Percentiles rank a stretch among this genome's conserved stretches.
phyloP scores from a whole-genome alignment of 2,797 vertebrate species.

The Phaenicophaeus curvirostris region DNA sequence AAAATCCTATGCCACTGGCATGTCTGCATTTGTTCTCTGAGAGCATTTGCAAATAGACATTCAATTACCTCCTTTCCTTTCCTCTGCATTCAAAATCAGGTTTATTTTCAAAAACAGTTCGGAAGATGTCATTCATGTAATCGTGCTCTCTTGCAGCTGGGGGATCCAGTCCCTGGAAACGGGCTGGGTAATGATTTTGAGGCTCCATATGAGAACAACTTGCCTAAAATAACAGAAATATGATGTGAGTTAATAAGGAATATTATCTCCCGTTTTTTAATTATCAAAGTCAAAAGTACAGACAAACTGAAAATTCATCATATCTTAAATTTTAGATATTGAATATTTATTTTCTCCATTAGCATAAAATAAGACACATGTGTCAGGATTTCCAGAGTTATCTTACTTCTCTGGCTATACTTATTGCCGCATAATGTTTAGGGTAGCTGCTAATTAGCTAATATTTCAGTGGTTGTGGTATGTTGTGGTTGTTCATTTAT shows the following conservation, averaged over 20 bases:
- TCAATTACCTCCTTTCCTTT: neutral
- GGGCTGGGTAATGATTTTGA: neutral
- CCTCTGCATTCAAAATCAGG: neutral
- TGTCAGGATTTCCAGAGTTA: neutral
- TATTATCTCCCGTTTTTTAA: neutral
- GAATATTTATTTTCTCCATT: neutral
- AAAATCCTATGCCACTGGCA: rapidly evolving
- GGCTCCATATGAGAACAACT: rapidly evolving
- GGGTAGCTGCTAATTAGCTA: neutral
- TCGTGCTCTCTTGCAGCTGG: neutral
- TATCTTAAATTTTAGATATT: neutral
- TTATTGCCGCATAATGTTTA: neutral
- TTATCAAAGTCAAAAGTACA: neutral
- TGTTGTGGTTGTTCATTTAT: neutral
- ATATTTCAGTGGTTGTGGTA: too few species aligned
- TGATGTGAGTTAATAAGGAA: neutral
- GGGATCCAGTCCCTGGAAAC: neutral
- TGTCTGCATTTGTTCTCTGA: neutral
- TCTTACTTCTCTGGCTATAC: neutral
- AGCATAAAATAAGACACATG: neutral
- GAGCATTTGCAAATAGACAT: neutral
- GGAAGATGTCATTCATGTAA: neutral
- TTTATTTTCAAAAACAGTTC: neutral
- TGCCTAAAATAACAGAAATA: neutral
- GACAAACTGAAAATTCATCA: neutral